Evolutionary conservation across 2,113 vertebrate species (phyloP).

Genomic region (Setophaga petechia): DNA sequence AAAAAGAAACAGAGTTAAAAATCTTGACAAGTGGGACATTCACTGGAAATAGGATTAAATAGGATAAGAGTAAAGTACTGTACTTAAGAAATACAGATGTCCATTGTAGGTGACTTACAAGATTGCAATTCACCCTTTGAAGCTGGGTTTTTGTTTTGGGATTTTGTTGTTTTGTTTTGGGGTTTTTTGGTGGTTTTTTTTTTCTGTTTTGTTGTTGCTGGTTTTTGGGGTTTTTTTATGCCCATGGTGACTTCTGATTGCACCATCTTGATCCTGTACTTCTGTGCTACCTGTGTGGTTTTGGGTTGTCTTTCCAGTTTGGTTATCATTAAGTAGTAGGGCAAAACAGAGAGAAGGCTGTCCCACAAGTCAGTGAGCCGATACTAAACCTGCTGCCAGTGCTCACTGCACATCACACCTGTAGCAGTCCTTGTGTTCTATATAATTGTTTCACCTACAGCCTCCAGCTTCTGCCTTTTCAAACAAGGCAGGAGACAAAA

Average conservation of each 20-base stretch:
- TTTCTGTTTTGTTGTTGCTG: not conserved
- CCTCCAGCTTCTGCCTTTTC: slow-evolving; percentile 6
- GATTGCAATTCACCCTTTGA: not conserved
- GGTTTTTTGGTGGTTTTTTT: not conserved
- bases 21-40: not conserved
- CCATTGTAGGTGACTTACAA: not conserved
- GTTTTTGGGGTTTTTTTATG: not conserved
- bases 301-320: not conserved
- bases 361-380: not conserved
- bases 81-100: not conserved
- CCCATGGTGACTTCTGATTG: not conserved
- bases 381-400: not conserved
- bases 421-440: not conserved
- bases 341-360: not conserved
- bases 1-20: not conserved
- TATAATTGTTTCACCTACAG: not conserved
- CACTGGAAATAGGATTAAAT: not conserved
- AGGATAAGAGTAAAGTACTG: not conserved
- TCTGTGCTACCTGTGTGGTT: not conserved
- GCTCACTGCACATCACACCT: not conserved
- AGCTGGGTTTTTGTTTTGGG: no score
- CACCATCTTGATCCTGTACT: not conserved
- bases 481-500: not conserved
- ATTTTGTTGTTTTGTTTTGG: not conserved
- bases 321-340: not conserved